Evolutionary conservation across 2,113 vertebrate genomes (phyloP).

Genomic region (Proteles cristata): DNA sequence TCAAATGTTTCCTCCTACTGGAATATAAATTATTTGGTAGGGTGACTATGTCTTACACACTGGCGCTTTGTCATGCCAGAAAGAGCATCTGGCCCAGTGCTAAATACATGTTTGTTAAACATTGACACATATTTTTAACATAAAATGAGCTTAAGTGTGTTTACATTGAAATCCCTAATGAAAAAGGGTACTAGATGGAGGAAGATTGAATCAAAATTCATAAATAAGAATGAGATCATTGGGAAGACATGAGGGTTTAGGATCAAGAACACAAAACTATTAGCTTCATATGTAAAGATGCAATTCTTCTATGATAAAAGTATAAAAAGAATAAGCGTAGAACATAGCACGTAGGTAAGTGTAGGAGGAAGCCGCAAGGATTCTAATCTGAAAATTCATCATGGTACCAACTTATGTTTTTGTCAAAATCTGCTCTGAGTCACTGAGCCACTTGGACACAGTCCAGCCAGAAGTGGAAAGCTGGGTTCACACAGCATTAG

Average conservation of each 20-base stretch:
- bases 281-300: background rate
- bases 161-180: background rate
- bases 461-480: background rate
- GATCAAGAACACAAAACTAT: background rate
- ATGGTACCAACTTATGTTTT: background rate
- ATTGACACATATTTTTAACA: background rate
- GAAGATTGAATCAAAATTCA: background rate
- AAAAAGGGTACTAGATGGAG: background rate
- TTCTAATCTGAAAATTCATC: background rate
- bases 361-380: background rate
- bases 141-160: background rate
- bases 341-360: background rate
- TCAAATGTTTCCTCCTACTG: background rate
- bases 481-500: background rate
- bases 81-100: background rate
- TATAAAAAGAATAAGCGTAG: background rate
- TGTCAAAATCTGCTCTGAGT: background rate
- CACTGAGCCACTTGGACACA: background rate
- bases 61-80: background rate
- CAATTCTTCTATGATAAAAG: background rate
- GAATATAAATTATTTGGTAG: background rate
- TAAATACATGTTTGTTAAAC: background rate
- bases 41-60: background rate
- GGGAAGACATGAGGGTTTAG: background rate
- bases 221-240: background rate